Evolutionary conservation across 2,113 vertebrate genomes (phyloP).

Genomic region (Alethe diademata): DNA sequence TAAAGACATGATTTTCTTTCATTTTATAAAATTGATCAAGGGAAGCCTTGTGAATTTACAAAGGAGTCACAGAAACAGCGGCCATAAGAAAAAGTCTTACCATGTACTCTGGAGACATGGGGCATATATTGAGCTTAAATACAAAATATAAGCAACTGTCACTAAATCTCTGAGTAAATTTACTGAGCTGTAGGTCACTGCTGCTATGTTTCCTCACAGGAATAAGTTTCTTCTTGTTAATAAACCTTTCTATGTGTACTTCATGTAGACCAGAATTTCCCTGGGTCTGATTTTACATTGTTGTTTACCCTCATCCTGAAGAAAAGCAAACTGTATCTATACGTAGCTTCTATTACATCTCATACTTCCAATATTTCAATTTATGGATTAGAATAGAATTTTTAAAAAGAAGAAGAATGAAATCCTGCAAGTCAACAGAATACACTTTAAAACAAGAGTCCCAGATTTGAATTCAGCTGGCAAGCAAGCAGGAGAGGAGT

Average conservation of each 20-base stretch:
- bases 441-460: not conserved
- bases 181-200: not conserved
- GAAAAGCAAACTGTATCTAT: not conserved
- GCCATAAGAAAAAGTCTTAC: not conserved
- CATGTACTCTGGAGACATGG: not conserved
- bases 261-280: not conserved
- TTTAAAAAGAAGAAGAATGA: not conserved
- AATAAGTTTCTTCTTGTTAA: not conserved
- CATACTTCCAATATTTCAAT: not conserved
- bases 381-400: not conserved
- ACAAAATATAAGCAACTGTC: not conserved
- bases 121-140: not conserved
- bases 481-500: not conserved
- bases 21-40: not conserved
- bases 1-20: not conserved
- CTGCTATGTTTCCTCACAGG: not conserved
- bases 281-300: not conserved
- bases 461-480: not conserved
- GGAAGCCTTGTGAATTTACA: fast-evolving
- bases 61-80: not conserved
- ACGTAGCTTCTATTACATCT: not conserved
- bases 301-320: not conserved
- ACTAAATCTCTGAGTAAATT: not conserved
- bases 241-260: not conserved
- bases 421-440: not conserved